Conservation (phyloP, 2,888 invertebrate genomes). For the Camptogramma bilineatum region DNA sequence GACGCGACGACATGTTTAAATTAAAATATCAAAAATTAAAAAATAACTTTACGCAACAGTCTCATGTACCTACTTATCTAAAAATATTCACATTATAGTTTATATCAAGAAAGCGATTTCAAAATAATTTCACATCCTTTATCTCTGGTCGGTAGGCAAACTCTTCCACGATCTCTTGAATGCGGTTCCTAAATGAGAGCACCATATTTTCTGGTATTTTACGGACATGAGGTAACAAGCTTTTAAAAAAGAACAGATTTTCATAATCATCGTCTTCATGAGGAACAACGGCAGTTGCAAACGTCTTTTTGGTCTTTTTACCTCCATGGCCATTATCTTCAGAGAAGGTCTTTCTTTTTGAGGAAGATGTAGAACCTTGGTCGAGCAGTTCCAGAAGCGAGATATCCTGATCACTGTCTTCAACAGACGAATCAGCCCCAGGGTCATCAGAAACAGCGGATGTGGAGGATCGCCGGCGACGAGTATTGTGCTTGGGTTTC, state of each 20-base stretch:
- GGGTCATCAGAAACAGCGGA: slow-evolving; percentile 24
- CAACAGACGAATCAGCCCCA: slow-evolving; percentile 21
- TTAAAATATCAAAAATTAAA: background rate
- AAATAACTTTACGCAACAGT: background rate
- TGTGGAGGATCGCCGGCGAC: slow-evolving; percentile 17
- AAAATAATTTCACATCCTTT: slow-evolving; percentile 28
- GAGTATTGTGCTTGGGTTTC: slow-evolving; percentile 14
- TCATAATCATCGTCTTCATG: slow-evolving; percentile 32
- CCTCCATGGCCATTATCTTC: slow-evolving; percentile 24
- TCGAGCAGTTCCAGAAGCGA: slow-evolving; percentile 23
- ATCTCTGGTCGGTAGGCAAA: slow-evolving; percentile 31
- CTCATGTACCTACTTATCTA: background rate
- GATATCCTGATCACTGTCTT: slow-evolving; percentile 30
- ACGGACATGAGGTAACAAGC: slow-evolving; percentile 37
- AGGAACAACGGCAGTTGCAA: background rate
- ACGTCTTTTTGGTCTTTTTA: slow-evolving; percentile 19
- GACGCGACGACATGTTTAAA: too few species aligned
- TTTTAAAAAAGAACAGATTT: slow-evolving; percentile 37
- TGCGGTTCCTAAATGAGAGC: slow-evolving; percentile 34
- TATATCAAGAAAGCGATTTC: background rate
- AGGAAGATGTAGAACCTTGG: slow-evolving; percentile 17
- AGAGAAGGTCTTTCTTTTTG: slow-evolving; percentile 24
- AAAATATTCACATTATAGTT: background rate
- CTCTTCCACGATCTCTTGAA: slow-evolving; percentile 34
- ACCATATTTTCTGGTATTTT: slow-evolving; percentile 35